Percentiles rank a stretch among this genome's conserved stretches.
Evolutionary conservation across 2,888 invertebrate species (phyloP).

Genomic region (Drosophila tripunctata): DNA sequence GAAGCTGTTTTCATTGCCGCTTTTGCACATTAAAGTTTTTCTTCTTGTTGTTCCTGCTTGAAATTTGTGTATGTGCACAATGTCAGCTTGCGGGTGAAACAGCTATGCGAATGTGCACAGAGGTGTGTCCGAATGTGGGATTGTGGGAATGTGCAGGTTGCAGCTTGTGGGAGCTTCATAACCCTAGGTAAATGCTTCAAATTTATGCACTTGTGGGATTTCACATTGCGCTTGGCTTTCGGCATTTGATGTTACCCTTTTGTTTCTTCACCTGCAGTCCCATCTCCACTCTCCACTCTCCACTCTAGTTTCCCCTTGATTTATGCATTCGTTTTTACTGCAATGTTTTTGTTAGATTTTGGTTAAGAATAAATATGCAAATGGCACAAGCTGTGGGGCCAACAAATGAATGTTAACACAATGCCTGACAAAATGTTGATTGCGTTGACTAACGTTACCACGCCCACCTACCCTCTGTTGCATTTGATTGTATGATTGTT

Average conservation of each 20-base stretch:
- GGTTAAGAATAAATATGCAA: slow-evolving; percentile 58
- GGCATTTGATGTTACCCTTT: slow-evolving; percentile 31
- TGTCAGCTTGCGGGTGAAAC: slow-evolving; percentile 36
- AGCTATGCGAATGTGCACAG: slow-evolving; percentile 6
- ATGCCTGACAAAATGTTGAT: slow-evolving; percentile 55
- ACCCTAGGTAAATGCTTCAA: slow-evolving; percentile 56
- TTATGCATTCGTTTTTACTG: slow-evolving; percentile 59
- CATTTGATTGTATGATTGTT: slow-evolving; percentile 19
- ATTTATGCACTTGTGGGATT: slow-evolving; percentile 77
- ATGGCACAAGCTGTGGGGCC: slow-evolving; percentile 27
- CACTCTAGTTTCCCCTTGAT: slow-evolving; percentile 37
- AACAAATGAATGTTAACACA: slow-evolving; percentile 49
- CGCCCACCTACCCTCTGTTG: no score
- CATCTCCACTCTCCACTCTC: not conserved
- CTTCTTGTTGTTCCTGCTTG: not conserved
- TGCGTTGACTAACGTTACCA: slow-evolving; percentile 26
- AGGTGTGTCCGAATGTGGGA: not conserved
- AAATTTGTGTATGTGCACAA: slow-evolving; percentile 24
- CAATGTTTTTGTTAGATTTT: slow-evolving; percentile 71
- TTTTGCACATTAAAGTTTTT: slow-evolving; percentile 40
- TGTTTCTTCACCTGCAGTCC: not conserved
- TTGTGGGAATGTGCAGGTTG: slow-evolving; percentile 4
- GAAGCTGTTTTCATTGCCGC: slow-evolving; percentile 34
- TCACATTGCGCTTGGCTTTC: slow-evolving; percentile 44
- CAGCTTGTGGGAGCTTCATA: slow-evolving; percentile 45